Percentiles rank a stretch among this genome's conserved stretches.
phyloP scores from a whole-genome alignment of 2,113 vertebrate species.

The Eublepharis macularius region DNA sequence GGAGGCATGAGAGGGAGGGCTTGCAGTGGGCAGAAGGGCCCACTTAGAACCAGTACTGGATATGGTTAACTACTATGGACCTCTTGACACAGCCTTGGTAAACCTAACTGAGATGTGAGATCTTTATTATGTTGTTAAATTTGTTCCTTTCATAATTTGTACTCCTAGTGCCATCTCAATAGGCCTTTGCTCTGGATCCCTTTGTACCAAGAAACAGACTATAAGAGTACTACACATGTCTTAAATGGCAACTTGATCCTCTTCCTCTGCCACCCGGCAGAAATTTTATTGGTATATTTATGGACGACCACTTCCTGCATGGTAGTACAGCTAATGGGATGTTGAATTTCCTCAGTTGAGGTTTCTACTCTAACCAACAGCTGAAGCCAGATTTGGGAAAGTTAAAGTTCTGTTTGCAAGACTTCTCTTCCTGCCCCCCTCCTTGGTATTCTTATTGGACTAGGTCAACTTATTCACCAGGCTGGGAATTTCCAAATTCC shows the following conservation, averaged over 20 bases:
- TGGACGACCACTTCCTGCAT: neutral
- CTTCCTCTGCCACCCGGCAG: neutral
- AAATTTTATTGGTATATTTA: neutral
- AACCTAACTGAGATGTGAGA: neutral
- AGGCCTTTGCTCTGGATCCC: neutral
- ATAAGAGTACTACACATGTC: neutral
- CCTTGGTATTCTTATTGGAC: conserved; percentile 22
- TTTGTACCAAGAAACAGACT: neutral
- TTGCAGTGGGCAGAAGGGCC: too few relatives aligned
- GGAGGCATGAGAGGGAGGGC: too few relatives aligned
- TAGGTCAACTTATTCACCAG: conserved; percentile 19
- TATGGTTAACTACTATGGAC: neutral
- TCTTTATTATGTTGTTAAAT: neutral
- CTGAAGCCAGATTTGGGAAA: neutral
- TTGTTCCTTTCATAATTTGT: neutral
- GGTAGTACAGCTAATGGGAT: neutral
- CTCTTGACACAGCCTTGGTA: neutral
- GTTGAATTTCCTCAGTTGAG: neutral
- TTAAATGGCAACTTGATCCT: neutral
- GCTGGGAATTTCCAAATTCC: conserved; percentile 50
- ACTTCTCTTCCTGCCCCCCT: neutral
- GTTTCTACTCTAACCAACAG: neutral
- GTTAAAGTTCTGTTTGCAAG: neutral
- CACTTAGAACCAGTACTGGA: too few relatives aligned
- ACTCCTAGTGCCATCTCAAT: neutral